These are phyloP conservation scores for Drosophila quadrilineata DNA, from an alignment of 1,140 invertebrate genomes.

Conservation along the genomic window DNA sequence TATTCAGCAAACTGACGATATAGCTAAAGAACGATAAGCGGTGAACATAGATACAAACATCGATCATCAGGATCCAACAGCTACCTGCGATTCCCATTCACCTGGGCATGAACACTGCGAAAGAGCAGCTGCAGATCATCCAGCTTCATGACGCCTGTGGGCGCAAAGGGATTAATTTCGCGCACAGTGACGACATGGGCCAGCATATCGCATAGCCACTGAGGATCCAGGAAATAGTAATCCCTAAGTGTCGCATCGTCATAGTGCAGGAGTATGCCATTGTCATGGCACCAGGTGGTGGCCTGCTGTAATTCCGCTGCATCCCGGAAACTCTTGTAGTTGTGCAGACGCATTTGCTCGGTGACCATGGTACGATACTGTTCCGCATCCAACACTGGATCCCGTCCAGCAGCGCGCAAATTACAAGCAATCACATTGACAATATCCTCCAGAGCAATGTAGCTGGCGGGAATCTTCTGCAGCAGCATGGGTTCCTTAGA, in stretches of 20 bases:
- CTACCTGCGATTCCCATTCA: conserved; percentile 82
- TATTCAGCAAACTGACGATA: conserved; percentile 94
- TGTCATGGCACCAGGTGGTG: conserved; percentile 98
- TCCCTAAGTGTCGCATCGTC: conserved; percentile 98
- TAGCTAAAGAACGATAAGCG: conserved; percentile 82
- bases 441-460: conserved; percentile 96
- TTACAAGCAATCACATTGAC: conserved; percentile 91
- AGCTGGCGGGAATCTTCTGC: conserved; percentile 97
- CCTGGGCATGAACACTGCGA: conserved; percentile 84
- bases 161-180: conserved; percentile 97
- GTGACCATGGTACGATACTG: conserved; percentile 90
- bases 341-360: conserved; percentile 86
- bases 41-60: background rate
- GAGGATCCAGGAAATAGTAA: conserved; percentile 92
- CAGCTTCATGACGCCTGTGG: conserved; percentile 95
- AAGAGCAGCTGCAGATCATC: conserved; percentile 97
- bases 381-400: conserved; percentile 94
- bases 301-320: conserved; percentile 96
- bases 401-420: conserved; percentile 84
- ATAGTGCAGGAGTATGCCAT: conserved; percentile 98
- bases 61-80: background rate
- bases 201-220: conserved; percentile 99
- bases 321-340: conserved; percentile 85
- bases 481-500: conserved; percentile 95
- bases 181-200: conserved; percentile 97